Evolutionary conservation across 2,797 vertebrate species (phyloP).

Genomic region (Eurystomus glaucurus): DNA sequence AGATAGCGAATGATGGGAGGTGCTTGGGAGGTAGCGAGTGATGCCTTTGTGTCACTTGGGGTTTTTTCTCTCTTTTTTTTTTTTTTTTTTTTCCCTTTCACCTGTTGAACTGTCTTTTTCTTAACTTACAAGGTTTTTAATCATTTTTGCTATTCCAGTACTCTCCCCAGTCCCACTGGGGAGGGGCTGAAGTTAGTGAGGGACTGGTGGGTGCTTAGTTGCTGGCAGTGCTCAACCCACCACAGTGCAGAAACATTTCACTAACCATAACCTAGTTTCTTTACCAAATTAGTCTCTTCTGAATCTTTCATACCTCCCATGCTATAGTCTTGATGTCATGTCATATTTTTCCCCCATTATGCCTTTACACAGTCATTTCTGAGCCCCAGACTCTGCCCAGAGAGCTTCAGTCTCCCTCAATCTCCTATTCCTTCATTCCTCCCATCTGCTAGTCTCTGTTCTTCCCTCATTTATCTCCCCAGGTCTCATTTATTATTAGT

Average conservation of each 20-base stretch:
- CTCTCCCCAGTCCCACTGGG: fast-evolving
- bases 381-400: background rate
- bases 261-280: background rate
- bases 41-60: background rate
- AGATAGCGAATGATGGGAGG: background rate
- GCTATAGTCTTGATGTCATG: background rate
- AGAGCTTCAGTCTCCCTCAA: background rate
- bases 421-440: background rate
- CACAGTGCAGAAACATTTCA: background rate
- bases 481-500: background rate
- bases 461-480: background rate
- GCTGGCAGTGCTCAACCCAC: background rate
- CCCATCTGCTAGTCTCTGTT: background rate
- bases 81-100: background rate
- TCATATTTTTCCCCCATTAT: background rate
- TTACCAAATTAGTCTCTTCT: background rate
- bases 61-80: no score
- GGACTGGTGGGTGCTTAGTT: background rate
- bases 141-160: background rate
- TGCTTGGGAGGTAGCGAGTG: background rate
- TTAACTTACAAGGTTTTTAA: background rate
- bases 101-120: background rate
- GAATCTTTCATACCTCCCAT: background rate
- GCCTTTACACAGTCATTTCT: background rate
- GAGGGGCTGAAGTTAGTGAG: background rate